Conservation (phyloP, 1,140 invertebrate species). For the Drosophila arizonae region DNA sequence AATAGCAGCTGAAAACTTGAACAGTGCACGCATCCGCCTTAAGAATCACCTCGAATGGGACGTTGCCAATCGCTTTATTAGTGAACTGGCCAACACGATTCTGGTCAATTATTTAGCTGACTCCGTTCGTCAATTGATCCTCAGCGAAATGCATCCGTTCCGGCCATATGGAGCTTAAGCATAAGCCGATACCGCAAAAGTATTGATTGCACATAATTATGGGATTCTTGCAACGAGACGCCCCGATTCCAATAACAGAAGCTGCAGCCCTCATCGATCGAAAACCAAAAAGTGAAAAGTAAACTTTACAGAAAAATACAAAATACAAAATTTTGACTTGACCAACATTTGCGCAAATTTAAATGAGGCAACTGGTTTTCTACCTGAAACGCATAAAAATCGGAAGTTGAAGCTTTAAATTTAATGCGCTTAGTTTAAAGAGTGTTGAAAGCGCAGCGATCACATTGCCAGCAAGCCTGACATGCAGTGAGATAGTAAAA, state of each 20-base stretch:
- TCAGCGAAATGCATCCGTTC: slow-evolving; percentile 54
- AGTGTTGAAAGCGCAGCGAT: slow-evolving; percentile 67
- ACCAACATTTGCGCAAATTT: slow-evolving; percentile 73
- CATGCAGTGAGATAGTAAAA: background rate
- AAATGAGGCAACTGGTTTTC: slow-evolving; percentile 68
- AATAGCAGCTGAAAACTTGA: slow-evolving; percentile 11
- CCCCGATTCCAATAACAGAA: slow-evolving; percentile 7
- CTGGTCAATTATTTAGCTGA: slow-evolving; percentile 9
- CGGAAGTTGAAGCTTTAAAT: slow-evolving; percentile 75
- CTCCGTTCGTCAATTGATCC: slow-evolving; percentile 23
- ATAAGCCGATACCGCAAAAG: slow-evolving; percentile 68
- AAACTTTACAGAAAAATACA: slow-evolving; percentile 26
- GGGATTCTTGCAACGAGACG: slow-evolving; percentile 57
- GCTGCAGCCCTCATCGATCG: background rate
- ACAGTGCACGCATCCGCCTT: slow-evolving; percentile 38
- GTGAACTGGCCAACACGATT: slow-evolving; percentile 10
- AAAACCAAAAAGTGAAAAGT: slow-evolving; percentile 50
- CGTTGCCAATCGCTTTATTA: slow-evolving; percentile 64
- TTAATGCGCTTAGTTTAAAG: slow-evolving; percentile 76
- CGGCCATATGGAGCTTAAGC: slow-evolving; percentile 25
- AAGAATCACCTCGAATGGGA: slow-evolving; percentile 8
- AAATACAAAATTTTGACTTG: slow-evolving; percentile 51
- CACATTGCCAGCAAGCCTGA: slow-evolving; percentile 11
- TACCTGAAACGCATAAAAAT: slow-evolving; percentile 62
- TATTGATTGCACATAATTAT: slow-evolving; percentile 81